Conservation (phyloP, 1,140 invertebrate species). For the Zeugodacus cucurbitae region DNA sequence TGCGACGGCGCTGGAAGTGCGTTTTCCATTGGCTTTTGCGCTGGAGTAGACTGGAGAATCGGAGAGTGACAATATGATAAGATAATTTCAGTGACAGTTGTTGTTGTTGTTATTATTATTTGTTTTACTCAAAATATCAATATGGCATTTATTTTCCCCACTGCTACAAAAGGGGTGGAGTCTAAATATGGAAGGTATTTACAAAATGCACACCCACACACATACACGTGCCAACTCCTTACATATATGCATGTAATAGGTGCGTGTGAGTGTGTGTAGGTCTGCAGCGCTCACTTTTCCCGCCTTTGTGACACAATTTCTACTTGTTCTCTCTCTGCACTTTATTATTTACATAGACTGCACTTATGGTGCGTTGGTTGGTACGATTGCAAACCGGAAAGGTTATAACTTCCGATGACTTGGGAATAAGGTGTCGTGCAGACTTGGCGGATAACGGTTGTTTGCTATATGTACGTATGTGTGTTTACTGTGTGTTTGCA, state of each 20-base stretch:
- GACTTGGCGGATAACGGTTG: not conserved
- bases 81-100: not conserved
- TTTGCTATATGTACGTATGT: not conserved
- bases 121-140: slow-evolving; percentile 33
- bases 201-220: not conserved
- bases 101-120: slow-evolving; percentile 30
- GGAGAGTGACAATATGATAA: slow-evolving; percentile 29
- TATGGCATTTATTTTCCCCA: slow-evolving; percentile 12
- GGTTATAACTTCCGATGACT: slow-evolving; percentile 34
- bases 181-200: slow-evolving; percentile 32
- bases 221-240: not conserved
- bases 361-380: not conserved
- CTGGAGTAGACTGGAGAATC: not conserved
- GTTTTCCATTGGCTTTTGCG: slow-evolving; percentile 20
- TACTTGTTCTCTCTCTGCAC: slow-evolving; percentile 22
- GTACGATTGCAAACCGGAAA: slow-evolving; percentile 20
- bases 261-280: not conserved
- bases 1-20: slow-evolving; percentile 27
- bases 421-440: slow-evolving; percentile 24
- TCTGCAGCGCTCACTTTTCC: not conserved
- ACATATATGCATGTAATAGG: not conserved
- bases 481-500: not conserved
- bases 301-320: slow-evolving; percentile 26
- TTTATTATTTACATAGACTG: slow-evolving; percentile 20
- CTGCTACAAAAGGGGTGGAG: slow-evolving; percentile 32